Percentiles rank a stretch among this genome's conserved stretches.
These are phyloP conservation scores for Perizoma affinitatum DNA, from an alignment of 2,888 invertebrate genomes.

Conservation along the genomic window DNA sequence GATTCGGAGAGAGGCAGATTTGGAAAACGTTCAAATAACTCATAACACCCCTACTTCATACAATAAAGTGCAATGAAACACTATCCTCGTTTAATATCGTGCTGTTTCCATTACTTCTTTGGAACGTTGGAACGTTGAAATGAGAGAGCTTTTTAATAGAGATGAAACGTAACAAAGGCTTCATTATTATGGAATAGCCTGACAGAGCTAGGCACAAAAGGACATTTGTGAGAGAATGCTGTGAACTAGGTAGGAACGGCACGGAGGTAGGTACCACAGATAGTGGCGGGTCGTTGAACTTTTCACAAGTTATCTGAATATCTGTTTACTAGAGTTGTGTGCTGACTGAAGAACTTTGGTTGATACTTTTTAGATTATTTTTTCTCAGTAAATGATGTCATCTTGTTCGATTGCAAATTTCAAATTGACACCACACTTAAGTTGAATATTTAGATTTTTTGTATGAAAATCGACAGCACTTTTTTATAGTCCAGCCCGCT, in stretches of 20 bases:
- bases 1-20: no score
- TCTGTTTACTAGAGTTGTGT: no score
- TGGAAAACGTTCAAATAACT: no score
- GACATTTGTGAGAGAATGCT: conserved; percentile 7
- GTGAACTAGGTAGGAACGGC: conserved; percentile 1
- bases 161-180: conserved; percentile 58
- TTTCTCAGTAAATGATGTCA: no score
- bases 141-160: conserved; percentile 32
- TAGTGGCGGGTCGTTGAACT: conserved; percentile 18
- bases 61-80: conserved; percentile 14
- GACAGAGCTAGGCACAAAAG: conserved; percentile 43
- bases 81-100: conserved; percentile 13
- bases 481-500: no score
- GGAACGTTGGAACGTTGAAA: conserved; percentile 4
- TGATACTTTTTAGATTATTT: no score
- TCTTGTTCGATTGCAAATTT: no score
- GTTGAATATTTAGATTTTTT: no score
- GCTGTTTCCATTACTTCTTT: conserved; percentile 10
- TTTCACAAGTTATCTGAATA: neutral
- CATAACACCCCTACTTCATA: neutral
- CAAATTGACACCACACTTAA: no score
- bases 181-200: conserved; percentile 57
- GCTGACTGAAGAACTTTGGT: no score
- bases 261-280: neutral
- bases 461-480: no score